Percentiles rank a stretch among this genome's conserved stretches.
phyloP scores from a whole-genome alignment of 2,113 vertebrate species.

The Polypterus bichir region DNA sequence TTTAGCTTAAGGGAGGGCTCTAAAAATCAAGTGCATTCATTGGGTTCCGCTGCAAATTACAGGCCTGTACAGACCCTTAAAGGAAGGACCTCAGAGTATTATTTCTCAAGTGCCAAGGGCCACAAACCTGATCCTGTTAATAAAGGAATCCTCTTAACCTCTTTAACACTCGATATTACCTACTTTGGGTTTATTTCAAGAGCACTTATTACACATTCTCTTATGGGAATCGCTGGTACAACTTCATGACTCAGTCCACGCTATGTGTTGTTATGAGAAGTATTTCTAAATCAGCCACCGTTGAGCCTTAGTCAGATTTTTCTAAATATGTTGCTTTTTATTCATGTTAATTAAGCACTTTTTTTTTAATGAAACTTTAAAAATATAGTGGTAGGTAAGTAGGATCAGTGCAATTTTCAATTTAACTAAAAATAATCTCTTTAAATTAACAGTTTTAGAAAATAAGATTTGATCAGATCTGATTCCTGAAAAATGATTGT shows the following conservation, averaged over 20 bases:
- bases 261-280: too few relatives aligned
- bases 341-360: too few relatives aligned
- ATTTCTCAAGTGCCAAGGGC: slow-evolving; percentile 27
- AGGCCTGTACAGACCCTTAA: slow-evolving; percentile 27
- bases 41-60: slow-evolving; percentile 43
- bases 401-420: too few relatives aligned
- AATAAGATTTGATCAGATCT: too few relatives aligned
- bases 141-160: slow-evolving; percentile 38
- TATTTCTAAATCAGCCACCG: too few relatives aligned
- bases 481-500: too few relatives aligned
- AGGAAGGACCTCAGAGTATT: slow-evolving; percentile 26
- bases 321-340: too few relatives aligned
- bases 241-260: slow-evolving; percentile 9
- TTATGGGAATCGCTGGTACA: slow-evolving; percentile 38
- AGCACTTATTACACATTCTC: slow-evolving; percentile 43
- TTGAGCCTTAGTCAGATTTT: too few relatives aligned
- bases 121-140: slow-evolving; percentile 21
- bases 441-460: too few relatives aligned
- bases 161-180: slow-evolving; percentile 34
- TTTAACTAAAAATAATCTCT: too few relatives aligned
- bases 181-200: slow-evolving; percentile 37
- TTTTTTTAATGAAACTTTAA: too few relatives aligned
- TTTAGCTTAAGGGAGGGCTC: slow-evolving; percentile 37
- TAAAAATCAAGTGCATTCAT: slow-evolving; percentile 19
- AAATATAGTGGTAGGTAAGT: too few relatives aligned